Evolutionary conservation across 2,113 vertebrate genomes (phyloP).

Genomic region (Ptychochromis oligacanthus): DNA sequence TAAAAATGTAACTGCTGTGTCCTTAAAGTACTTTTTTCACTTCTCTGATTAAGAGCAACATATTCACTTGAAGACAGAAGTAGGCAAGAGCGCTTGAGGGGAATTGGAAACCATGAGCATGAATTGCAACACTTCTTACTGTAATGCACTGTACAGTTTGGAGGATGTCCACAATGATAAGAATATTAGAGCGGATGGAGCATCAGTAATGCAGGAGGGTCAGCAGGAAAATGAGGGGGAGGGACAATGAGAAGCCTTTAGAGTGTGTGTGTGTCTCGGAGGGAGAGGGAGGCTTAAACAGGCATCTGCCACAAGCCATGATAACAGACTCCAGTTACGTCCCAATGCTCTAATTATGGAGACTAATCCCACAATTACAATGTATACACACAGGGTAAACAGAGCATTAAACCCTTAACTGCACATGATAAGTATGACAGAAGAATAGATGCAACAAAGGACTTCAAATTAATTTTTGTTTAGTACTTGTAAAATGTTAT

Average conservation of each 20-base stretch:
- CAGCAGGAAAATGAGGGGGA: neutral
- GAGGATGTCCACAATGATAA: neutral
- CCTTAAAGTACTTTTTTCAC: neutral
- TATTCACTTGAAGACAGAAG: neutral
- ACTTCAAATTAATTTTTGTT: neutral
- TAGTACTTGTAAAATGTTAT: neutral
- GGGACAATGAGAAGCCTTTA: neutral
- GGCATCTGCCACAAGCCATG: slow-evolving; percentile 63
- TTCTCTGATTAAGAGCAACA: neutral
- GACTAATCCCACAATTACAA: slow-evolving; percentile 62
- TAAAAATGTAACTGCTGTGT: neutral
- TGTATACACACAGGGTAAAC: neutral
- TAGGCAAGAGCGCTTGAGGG: neutral
- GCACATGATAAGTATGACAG: slow-evolving; percentile 7
- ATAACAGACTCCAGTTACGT: slow-evolving; percentile 54
- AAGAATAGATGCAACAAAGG: neutral
- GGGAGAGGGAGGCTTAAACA: slow-evolving; percentile 38
- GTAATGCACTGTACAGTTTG: neutral
- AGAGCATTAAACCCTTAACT: neutral
- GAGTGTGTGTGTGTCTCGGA: neutral
- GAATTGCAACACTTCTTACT: neutral
- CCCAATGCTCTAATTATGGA: slow-evolving; percentile 62
- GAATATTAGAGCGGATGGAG: neutral
- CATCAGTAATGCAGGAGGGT: neutral
- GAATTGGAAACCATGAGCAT: neutral